A percentile compares a stretch with the other conserved stretches of the same genome.
These are phyloP conservation scores for Elephantulus edwardii DNA, from an alignment of 2,113 vertebrate genomes.

Conservation along the genomic window DNA sequence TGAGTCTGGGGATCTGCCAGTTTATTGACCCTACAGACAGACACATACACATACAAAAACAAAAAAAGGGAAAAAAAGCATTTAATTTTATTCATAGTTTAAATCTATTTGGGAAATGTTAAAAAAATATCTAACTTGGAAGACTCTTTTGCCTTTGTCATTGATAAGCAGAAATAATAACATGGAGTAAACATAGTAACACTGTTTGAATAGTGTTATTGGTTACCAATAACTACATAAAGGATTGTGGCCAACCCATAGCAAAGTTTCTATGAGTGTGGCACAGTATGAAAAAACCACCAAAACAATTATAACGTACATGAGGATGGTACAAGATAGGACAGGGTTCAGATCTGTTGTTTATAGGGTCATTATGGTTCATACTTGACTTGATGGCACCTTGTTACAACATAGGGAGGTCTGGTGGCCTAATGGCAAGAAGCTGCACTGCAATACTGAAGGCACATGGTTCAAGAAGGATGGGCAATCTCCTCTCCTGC, in stretches of 20 bases:
- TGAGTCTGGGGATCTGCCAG: slow-evolving; percentile 91
- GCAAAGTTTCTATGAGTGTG: neutral
- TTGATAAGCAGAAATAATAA: neutral
- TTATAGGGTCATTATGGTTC: too few relatives aligned
- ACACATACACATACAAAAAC: too few relatives aligned
- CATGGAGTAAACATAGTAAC: neutral
- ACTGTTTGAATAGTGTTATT: too few relatives aligned
- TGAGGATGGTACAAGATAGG: neutral
- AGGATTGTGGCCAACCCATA: neutral
- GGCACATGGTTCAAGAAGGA: too few relatives aligned
- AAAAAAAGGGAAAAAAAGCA: slow-evolving; percentile 46
- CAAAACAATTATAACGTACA: neutral
- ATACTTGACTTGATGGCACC: too few relatives aligned
- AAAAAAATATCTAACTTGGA: neutral
- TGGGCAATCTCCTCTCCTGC: too few relatives aligned
- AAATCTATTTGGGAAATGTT: neutral
- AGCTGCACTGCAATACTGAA: too few relatives aligned
- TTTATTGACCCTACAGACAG: slow-evolving; percentile 92
- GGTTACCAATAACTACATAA: neutral
- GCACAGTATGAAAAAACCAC: neutral
- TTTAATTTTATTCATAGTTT: slow-evolving; percentile 26
- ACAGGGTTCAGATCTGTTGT: neutral
- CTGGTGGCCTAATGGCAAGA: too few relatives aligned
- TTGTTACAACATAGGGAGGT: too few relatives aligned
- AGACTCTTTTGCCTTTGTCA: neutral